A percentile compares a stretch with the other conserved stretches of the same genome.
These are phyloP conservation scores for Hippoglossus stenolepis DNA, from an alignment of 2,113 vertebrate species.

Conservation along the genomic window DNA sequence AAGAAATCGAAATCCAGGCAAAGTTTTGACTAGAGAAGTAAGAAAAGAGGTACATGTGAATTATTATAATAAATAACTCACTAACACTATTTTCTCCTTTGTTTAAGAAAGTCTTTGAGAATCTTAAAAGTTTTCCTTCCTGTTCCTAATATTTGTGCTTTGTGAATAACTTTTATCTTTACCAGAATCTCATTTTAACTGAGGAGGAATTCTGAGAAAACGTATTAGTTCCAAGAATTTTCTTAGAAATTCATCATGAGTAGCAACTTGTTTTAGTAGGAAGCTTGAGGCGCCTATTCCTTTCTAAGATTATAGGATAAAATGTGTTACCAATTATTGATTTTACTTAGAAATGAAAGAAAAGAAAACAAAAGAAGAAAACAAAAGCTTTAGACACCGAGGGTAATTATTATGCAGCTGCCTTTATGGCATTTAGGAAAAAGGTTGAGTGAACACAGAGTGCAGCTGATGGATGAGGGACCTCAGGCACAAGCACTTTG, in stretches of 20 bases:
- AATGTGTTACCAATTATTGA: background rate
- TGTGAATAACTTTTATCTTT: background rate
- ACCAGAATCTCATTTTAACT: background rate
- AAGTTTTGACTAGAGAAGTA: too few species aligned
- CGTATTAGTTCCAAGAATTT: background rate
- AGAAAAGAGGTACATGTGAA: too few species aligned
- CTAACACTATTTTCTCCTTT: too few species aligned
- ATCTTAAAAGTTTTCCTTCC: too few species aligned
- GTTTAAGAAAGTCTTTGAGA: too few species aligned
- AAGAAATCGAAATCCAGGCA: background rate
- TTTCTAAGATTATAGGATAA: background rate
- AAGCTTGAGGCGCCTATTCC: background rate
- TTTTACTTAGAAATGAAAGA: background rate
- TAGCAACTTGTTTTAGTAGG: background rate
- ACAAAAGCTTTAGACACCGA: background rate
- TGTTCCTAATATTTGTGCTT: background rate
- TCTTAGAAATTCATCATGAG: background rate
- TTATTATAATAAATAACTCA: too few species aligned
- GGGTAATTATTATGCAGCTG: slow-evolving; percentile 13
- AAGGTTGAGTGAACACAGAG: slow-evolving; percentile 43
- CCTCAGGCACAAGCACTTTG: slow-evolving; percentile 40
- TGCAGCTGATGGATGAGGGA: slow-evolving; percentile 22
- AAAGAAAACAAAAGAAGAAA: slow-evolving; percentile 1
- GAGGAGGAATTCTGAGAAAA: background rate
- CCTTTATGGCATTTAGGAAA: slow-evolving; percentile 2